phyloP scores from a whole-genome alignment of 2,797 vertebrate genomes.

The Typhlichthys eigenmanni region DNA sequence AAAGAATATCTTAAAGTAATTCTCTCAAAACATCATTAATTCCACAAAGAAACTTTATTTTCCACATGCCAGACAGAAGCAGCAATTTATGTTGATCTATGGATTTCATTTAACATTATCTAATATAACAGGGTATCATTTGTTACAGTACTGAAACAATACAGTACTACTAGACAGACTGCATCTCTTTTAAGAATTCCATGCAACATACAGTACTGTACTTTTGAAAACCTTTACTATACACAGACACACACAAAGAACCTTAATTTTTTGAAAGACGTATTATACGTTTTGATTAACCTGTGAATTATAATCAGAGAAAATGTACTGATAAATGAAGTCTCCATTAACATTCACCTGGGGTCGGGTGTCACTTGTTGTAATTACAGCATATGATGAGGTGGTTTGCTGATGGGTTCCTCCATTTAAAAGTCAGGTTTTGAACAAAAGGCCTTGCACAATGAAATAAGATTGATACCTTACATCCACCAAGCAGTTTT shows the following conservation, averaged over 20 bases:
- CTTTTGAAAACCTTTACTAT: no score
- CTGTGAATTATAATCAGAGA: background rate
- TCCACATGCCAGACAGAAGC: slow-evolving; percentile 35
- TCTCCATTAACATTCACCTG: slow-evolving; percentile 1
- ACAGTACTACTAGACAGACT: slow-evolving; percentile 56
- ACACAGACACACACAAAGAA: background rate
- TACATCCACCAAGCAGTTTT: no score
- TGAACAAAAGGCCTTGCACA: background rate
- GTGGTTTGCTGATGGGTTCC: background rate
- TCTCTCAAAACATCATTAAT: slow-evolving; percentile 49
- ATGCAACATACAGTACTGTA: background rate
- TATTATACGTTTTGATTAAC: slow-evolving; percentile 12
- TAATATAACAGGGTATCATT: slow-evolving; percentile 66
- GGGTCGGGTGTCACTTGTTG: background rate
- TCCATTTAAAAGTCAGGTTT: background rate
- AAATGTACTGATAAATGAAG: slow-evolving; percentile 1
- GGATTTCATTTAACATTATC: slow-evolving; percentile 71
- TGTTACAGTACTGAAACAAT: slow-evolving; percentile 46
- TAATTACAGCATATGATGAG: background rate
- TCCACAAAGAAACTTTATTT: slow-evolving; percentile 51
- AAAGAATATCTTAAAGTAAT: slow-evolving; percentile 43
- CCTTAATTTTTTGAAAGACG: background rate
- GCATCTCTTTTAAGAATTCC: slow-evolving; percentile 30
- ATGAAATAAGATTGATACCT: no score
- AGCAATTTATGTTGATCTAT: slow-evolving; percentile 68